These are phyloP conservation scores for Tympanoctomys barrerae DNA, from an alignment of 2,797 vertebrate species.

Conservation along the genomic window DNA sequence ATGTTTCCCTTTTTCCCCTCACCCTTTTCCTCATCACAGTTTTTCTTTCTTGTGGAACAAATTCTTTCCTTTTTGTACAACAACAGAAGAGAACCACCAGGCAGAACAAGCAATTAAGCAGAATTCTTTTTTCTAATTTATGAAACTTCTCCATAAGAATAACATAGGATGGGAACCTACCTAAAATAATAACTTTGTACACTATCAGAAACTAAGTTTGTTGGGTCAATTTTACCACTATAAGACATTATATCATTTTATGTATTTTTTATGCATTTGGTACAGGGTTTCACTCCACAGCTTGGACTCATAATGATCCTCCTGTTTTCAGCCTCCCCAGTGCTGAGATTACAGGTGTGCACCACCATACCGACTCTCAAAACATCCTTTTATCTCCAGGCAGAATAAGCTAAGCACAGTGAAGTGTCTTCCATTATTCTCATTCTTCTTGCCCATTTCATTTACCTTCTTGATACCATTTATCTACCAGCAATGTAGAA, in stretches of 20 bases:
- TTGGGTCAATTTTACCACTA: neutral
- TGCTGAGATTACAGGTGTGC: too few relatives aligned
- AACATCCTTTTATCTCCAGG: neutral
- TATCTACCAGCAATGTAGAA: slow-evolving; percentile 67
- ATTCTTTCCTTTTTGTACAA: too few relatives aligned
- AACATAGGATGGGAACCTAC: neutral
- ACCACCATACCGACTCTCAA: too few relatives aligned
- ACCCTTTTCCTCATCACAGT: too few relatives aligned
- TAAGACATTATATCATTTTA: neutral
- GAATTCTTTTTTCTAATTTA: slow-evolving; percentile 40
- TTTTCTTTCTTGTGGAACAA: too few relatives aligned
- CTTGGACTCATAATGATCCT: too few relatives aligned
- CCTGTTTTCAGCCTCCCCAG: too few relatives aligned
- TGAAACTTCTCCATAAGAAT: slow-evolving; percentile 35
- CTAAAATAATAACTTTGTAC: slow-evolving; percentile 40
- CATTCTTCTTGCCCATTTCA: slow-evolving; percentile 50
- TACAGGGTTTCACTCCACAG: too few relatives aligned
- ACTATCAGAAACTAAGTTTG: slow-evolving; percentile 6
- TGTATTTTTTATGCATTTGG: too few relatives aligned
- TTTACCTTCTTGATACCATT: slow-evolving; percentile 47
- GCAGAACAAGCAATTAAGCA: too few relatives aligned
- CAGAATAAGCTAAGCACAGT: neutral
- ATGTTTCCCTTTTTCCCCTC: too few relatives aligned
- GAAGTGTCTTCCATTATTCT: slow-evolving; percentile 35
- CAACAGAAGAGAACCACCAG: too few relatives aligned